Evolutionary conservation across 2,797 vertebrate genomes (phyloP).

Genomic region (Sebastes umbrosus): DNA sequence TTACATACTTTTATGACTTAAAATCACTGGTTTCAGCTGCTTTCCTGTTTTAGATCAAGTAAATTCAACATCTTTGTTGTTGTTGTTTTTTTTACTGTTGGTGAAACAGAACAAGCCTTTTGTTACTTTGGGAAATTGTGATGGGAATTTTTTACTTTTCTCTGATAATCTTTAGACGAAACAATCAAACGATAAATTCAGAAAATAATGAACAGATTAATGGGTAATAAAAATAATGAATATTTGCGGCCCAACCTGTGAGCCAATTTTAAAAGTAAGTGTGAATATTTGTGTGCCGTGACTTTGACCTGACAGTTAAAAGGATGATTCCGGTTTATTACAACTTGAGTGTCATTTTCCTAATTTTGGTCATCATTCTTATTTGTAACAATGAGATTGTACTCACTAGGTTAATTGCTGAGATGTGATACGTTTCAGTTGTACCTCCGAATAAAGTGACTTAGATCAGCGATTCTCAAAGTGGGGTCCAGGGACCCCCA

Average conservation of each 20-base stretch:
- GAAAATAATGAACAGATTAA: neutral
- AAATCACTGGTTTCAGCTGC: neutral
- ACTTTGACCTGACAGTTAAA: too few relatives aligned
- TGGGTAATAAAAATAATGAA: too few relatives aligned
- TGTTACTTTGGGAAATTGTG: neutral
- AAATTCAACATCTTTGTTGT: neutral
- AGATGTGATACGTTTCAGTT: neutral
- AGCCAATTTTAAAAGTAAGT: too few relatives aligned
- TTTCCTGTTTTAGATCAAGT: neutral
- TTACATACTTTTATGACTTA: neutral
- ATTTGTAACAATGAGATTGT: too few relatives aligned
- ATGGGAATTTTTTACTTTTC: neutral
- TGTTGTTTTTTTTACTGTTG: neutral
- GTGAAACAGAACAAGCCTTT: neutral
- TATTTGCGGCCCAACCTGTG: too few relatives aligned
- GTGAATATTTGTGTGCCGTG: too few relatives aligned
- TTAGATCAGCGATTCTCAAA: neutral
- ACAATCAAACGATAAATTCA: neutral
- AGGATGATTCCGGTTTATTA: too few relatives aligned
- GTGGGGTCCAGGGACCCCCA: too few relatives aligned
- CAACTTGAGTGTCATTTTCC: too few relatives aligned
- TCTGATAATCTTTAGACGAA: neutral
- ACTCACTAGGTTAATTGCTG: neutral
- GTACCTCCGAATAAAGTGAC: neutral
- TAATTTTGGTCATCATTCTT: too few relatives aligned